These are phyloP conservation scores for Clamator glandarius DNA, from an alignment of 2,797 vertebrate genomes.

Conservation along the genomic window DNA sequence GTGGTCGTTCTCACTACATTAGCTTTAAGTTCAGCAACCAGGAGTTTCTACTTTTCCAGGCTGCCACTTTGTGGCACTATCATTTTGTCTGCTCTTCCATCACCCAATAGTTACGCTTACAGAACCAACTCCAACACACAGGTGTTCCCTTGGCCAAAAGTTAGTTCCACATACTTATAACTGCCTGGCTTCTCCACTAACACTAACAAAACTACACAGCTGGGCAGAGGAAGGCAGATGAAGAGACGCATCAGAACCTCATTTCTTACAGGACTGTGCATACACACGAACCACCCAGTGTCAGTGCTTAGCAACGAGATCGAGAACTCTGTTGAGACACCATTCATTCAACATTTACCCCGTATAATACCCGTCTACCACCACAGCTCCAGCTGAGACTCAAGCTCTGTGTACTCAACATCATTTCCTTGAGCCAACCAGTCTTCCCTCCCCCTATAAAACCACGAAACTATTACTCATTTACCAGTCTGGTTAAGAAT, in stretches of 20 bases:
- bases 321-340: neutral
- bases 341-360: neutral
- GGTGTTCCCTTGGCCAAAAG: neutral
- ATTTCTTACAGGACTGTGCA: neutral
- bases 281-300: neutral
- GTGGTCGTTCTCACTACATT: neutral
- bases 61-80: neutral
- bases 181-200: neutral
- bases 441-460: neutral
- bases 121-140: neutral
- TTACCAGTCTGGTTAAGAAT: conserved; percentile 19
- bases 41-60: neutral
- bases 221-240: neutral
- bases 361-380: neutral
- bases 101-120: neutral
- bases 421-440: neutral
- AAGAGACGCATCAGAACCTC: neutral
- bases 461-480: conserved; percentile 49
- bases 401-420: neutral
- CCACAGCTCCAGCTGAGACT: neutral
- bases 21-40: neutral
- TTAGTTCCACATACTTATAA: rapidly evolving
- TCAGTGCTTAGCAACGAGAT: neutral
- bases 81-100: neutral
- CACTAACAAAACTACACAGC: neutral